Evolutionary conservation across 2,888 invertebrate species (phyloP), one percentile per base, ranked within the genome.

Genomic region (Oscheius sp.): DNA sequence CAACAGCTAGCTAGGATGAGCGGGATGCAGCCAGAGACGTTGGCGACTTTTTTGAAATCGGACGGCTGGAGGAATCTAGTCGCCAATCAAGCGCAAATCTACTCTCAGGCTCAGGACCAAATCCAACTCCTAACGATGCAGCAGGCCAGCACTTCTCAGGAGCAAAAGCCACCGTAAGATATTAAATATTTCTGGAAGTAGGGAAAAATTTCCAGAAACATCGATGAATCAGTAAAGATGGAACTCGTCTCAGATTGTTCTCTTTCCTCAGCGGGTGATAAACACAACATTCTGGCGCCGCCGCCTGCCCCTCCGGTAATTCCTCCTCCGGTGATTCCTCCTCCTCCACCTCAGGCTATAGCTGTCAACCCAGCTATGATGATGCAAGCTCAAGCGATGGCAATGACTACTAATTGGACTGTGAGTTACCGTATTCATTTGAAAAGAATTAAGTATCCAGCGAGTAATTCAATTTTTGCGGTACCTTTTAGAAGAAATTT

Each of bases 201-300:
- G 17, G 5, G 50, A 53, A 29, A 27, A 63, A 48, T 53, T 5
- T 63, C 4, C 20, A 23, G 5, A 53, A 15, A 29, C 48, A 15
- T 12, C 15, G 27, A 46, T 27, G 4, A 27, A 12, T 78, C 78
- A 0, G 76, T 74, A 42, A 65, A 76, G 31, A 78, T 76, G 76
- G 78, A 79, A 39, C 55, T 76, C 25, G 78, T 75, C 5, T 76
- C 75, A 1, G 76, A 76, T 10, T 61, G 63, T 10, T 71, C 72
- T 2, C 42, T 72, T 1, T 72, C 73, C 0, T 52, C 65, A 12
- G 50, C 29, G 31, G 61, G 17, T n/a, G 29, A 42, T 12, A 25
- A 55, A 42, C 12, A 17, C 23, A n/a, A 37, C 15, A 20, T 64
- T 1, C 33, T 48, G 33, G 33, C 50, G 2, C 64, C 64, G 8